These are phyloP conservation scores for Hofmannophila pseudospretella DNA, from an alignment of 2,888 invertebrate genomes.

Conservation along the genomic window DNA sequence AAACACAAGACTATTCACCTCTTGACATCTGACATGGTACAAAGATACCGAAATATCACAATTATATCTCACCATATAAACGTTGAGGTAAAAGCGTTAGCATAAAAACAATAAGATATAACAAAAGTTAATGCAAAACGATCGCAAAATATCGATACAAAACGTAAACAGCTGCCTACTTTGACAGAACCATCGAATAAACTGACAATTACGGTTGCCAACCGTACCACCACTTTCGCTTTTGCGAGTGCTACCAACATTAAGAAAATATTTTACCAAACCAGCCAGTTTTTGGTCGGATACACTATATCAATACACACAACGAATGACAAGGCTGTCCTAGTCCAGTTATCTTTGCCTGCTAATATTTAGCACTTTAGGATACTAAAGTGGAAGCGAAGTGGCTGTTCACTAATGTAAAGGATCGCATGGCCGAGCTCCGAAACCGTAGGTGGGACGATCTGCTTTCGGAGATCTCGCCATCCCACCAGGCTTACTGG, in stretches of 20 bases:
- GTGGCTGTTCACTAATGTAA: no score
- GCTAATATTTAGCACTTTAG: no score
- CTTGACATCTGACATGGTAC: slow-evolving; percentile 74
- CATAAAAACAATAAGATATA: slow-evolving; percentile 69
- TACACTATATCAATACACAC: no score
- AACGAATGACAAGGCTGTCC: no score
- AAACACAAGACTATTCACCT: slow-evolving; percentile 70
- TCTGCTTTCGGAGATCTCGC: no score
- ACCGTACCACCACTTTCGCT: slow-evolving; percentile 58
- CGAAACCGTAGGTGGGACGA: no score
- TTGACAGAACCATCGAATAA: slow-evolving; percentile 70
- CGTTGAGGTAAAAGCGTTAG: slow-evolving; percentile 52
- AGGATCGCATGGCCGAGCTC: no score
- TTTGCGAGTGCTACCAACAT: slow-evolving; percentile 17
- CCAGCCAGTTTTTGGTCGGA: background rate
- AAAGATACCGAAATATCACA: slow-evolving; percentile 44
- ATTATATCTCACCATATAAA: slow-evolving; percentile 53
- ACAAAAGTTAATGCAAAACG: slow-evolving; percentile 71
- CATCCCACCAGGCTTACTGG: no score
- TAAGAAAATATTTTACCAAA: background rate
- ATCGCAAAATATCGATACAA: slow-evolving; percentile 74
- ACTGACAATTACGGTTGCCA: slow-evolving; percentile 66
- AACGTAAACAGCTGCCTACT: slow-evolving; percentile 76
- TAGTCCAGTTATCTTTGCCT: no score
- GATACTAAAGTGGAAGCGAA: no score